Evolutionary conservation across 2,797 vertebrate species (phyloP), one percentile per base, ranked within the genome.

Genomic region (Melopsittacus undulatus): DNA sequence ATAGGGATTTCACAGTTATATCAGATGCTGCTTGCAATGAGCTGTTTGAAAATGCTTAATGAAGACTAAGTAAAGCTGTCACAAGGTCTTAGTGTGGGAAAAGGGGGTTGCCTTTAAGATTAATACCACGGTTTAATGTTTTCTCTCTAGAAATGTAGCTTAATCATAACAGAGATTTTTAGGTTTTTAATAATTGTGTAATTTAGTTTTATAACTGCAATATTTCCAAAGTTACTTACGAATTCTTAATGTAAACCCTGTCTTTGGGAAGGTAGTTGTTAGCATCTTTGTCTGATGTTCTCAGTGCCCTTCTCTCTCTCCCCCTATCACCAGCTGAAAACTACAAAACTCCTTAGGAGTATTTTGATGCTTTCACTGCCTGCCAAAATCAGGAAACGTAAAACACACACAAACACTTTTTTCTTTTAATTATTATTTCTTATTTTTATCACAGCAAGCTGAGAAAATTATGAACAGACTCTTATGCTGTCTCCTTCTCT

Each of bases 331-430:
- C 13, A 68, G 29, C 59, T 2, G 8, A 48, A 94, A 79, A 72
- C 77, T 85, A 83, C 38, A 92, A 89, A 87, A 93, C n/a, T 94
- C 70, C 81, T 80, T 93, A 74, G n/a, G 45, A 92, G 52, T 34
- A 36, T 85, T 95, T 90, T 1, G 10, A 30, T 87, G 86, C 24
- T 94, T 94, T 90, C 68, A 70, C 70, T 87, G 61, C 56, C 61
- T 89, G 45, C 19, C 56, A 87, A 95, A 97, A 94, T 74, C 67
- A 96, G 94, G 88, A 95, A 96, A 72, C 94, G 74, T 46, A 74
- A 89, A 87, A 48, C 34, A 56, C 45, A 77, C 7, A 82, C 10
- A 66, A 68, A 22, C 13, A 0, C 7, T 7, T 40, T 52, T 13
- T 42, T 49, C 27, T 66, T 18, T 3, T 4, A 23, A 46, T 51